Evolutionary conservation across 2,888 invertebrate genomes (phyloP).

Genomic region (Ornithoptera alexandrae): DNA sequence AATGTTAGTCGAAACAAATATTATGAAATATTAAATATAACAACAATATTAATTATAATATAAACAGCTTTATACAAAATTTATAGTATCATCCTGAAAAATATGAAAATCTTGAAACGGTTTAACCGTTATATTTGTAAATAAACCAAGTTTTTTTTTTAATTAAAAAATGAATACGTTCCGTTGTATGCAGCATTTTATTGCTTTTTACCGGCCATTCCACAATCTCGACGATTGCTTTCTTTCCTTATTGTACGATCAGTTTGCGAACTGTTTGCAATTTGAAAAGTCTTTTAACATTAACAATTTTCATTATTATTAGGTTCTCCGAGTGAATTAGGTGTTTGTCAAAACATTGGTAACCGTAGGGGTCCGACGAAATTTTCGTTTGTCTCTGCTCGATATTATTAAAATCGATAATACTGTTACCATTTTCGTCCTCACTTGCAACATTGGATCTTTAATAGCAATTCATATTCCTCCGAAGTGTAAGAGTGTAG

Average conservation of each 20-base stretch:
- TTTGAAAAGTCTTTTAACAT: not conserved
- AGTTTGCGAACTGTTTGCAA: too few relatives aligned
- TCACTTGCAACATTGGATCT: not conserved
- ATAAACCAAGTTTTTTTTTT: not conserved
- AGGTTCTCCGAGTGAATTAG: not conserved
- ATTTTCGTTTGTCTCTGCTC: not conserved
- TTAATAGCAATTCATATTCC: not conserved
- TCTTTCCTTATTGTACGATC: not conserved
- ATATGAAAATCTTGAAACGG: not conserved
- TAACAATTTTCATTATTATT: constrained; percentile 2
- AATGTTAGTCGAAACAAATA: too few relatives aligned
- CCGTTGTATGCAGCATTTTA: not conserved
- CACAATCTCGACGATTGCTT: not conserved
- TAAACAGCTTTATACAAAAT: too few relatives aligned
- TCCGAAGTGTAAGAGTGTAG: not conserved
- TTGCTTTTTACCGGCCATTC: not conserved
- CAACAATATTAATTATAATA: too few relatives aligned
- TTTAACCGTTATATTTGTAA: not conserved
- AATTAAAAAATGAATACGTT: not conserved
- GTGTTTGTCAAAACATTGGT: not conserved
- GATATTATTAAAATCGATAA: not conserved
- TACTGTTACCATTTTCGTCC: not conserved
- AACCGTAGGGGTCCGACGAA: constrained; percentile 1
- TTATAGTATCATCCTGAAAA: too few relatives aligned
- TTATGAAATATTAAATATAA: too few relatives aligned